Percentiles rank a stretch among this genome's conserved stretches.
phyloP scores from a whole-genome alignment of 2,113 vertebrate genomes.

The Elanus axillaris region DNA sequence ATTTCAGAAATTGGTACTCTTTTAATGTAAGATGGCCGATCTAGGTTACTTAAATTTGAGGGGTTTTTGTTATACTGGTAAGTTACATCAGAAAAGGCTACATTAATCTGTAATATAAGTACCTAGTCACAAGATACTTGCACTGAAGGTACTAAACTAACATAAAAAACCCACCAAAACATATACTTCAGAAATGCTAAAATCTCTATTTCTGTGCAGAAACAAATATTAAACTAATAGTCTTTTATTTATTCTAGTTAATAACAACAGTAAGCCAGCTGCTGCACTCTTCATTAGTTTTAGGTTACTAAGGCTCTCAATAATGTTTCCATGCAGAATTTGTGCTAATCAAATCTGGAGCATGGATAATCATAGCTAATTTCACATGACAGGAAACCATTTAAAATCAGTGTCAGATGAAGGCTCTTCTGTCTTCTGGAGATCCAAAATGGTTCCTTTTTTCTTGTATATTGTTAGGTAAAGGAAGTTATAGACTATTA shows the following conservation, averaged over 20 bases:
- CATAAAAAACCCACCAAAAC: accelerated
- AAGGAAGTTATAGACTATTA: neutral
- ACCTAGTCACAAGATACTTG: neutral
- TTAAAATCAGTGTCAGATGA: neutral
- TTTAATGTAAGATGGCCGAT: neutral
- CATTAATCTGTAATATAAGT: neutral
- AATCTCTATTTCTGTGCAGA: neutral
- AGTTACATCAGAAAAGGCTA: neutral
- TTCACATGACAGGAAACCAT: neutral
- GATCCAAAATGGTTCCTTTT: neutral
- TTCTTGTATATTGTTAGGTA: neutral
- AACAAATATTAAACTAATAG: neutral
- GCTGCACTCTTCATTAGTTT: neutral
- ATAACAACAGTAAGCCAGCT: neutral
- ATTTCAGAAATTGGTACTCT: neutral
- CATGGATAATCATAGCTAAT: neutral
- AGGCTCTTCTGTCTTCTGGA: neutral
- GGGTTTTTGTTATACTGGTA: neutral
- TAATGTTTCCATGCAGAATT: neutral
- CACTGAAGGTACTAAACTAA: neutral
- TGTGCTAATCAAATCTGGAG: neutral
- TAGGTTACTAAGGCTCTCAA: neutral
- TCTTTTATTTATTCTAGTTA: neutral
- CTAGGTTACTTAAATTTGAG: neutral
- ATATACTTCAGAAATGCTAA: neutral